These are phyloP conservation scores for Hydrolagus colliei DNA, from an alignment of 2,797 vertebrate species.

Conservation along the genomic window DNA sequence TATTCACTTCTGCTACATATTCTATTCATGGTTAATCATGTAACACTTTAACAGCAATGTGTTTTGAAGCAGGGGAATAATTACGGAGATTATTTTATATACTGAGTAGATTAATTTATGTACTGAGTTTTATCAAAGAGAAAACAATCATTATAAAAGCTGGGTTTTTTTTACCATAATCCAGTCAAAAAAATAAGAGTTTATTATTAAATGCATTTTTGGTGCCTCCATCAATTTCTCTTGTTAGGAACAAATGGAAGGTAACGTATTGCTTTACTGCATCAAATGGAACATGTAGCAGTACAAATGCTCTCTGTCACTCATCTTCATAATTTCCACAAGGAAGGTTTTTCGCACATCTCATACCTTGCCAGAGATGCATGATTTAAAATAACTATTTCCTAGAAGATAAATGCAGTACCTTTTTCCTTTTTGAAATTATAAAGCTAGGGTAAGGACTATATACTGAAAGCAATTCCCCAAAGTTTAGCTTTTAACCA, in stretches of 20 bases:
- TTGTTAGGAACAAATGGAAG: neutral
- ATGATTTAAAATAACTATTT: too few relatives aligned
- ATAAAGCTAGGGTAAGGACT: too few relatives aligned
- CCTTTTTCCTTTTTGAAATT: too few relatives aligned
- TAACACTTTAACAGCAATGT: neutral
- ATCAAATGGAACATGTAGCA: neutral
- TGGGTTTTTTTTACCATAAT: neutral
- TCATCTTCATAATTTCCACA: too few relatives aligned
- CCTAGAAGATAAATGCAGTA: too few relatives aligned
- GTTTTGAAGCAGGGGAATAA: neutral
- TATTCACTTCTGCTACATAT: too few relatives aligned
- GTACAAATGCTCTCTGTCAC: too few relatives aligned
- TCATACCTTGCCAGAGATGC: too few relatives aligned
- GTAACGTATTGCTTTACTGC: neutral
- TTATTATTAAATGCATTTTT: slow-evolving; percentile 5
- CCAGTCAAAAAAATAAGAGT: neutral
- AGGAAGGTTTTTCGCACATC: too few relatives aligned
- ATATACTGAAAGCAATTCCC: too few relatives aligned
- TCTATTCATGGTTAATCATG: neutral
- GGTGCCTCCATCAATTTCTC: neutral
- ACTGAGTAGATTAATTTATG: neutral
- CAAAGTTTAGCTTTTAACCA: too few relatives aligned
- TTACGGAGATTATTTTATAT: neutral
- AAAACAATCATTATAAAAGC: too few relatives aligned
- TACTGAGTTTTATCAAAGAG: neutral